phyloP scores from a whole-genome alignment of 37 sponge, comb jelly and placozoan genomes.

The Ephydatia muelleri region DNA sequence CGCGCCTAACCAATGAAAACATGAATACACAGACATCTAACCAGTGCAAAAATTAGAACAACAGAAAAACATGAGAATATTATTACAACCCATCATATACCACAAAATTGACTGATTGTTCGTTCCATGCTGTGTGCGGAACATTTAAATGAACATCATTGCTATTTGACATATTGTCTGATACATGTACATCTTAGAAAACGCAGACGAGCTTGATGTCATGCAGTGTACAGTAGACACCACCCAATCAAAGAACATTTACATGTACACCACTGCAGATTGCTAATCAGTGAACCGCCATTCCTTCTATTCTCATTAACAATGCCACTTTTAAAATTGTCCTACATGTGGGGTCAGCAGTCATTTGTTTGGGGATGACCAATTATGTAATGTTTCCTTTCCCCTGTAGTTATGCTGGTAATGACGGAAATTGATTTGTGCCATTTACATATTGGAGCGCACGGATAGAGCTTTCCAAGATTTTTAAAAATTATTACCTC shows the following conservation, averaged over 20 bases:
- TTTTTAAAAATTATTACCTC: no score
- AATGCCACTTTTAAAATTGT: no score
- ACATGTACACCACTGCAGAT: not conserved
- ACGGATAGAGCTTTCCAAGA: no score
- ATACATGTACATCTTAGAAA: not conserved
- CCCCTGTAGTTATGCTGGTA: no score
- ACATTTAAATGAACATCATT: not conserved
- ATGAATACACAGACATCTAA: not conserved
- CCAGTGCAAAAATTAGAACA: not conserved
- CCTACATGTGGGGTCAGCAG: no score
- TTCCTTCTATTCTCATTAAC: no score
- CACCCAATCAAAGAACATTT: no score
- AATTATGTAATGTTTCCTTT: no score
- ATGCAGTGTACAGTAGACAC: not conserved
- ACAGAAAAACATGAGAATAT: not conserved
- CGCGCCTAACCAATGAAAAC: slow-evolving; percentile 22
- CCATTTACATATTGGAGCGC: no score
- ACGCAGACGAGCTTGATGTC: not conserved
- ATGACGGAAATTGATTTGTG: no score
- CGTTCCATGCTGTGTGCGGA: not conserved
- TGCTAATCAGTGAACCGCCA: no score
- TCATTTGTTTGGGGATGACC: no score
- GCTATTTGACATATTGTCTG: not conserved
- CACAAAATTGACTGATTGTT: not conserved
- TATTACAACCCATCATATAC: not conserved